A percentile compares a stretch with the other conserved stretches of the same genome.
These are phyloP conservation scores for Orius insidiosus DNA, from an alignment of 1,140 invertebrate genomes.

Conservation along the genomic window DNA sequence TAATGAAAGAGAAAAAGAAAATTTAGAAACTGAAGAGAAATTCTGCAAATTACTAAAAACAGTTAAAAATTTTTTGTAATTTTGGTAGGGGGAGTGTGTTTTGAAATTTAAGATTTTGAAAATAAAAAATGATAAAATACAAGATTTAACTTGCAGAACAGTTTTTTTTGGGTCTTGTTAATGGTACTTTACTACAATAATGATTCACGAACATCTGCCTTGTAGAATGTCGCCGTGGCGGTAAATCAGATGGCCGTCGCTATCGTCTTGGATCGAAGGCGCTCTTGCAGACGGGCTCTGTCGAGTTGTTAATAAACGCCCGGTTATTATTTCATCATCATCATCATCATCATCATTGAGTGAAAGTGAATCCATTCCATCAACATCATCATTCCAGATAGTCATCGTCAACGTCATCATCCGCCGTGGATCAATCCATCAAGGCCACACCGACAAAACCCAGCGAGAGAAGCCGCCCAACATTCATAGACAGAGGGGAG, in stretches of 20 bases:
- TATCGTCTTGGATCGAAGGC: constrained; percentile 88
- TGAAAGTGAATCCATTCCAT: constrained; percentile 30
- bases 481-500: constrained; percentile 20
- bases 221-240: constrained; percentile 92
- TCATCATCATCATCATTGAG: constrained; percentile 60
- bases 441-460: constrained; percentile 18
- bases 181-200: constrained; percentile 15
- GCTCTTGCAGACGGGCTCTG: constrained; percentile 51
- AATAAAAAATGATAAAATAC: constrained; percentile 1
- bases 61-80: background rate
- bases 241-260: constrained; percentile 99
- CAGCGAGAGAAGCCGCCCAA: constrained; percentile 19
- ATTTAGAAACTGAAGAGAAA: background rate
- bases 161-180: constrained; percentile 1
- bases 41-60: background rate
- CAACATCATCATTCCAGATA: constrained; percentile 12
- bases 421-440: constrained; percentile 1
- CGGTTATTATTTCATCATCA: constrained; percentile 30
- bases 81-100: no score
- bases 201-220: constrained; percentile 85
- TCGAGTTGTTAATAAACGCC: background rate
- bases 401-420: background rate
- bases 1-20: no score
- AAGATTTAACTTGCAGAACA: constrained; percentile 6
- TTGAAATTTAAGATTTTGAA: background rate